These are phyloP conservation scores for Pyrrhia umbra DNA, from an alignment of 2,888 invertebrate species.

Conservation along the genomic window DNA sequence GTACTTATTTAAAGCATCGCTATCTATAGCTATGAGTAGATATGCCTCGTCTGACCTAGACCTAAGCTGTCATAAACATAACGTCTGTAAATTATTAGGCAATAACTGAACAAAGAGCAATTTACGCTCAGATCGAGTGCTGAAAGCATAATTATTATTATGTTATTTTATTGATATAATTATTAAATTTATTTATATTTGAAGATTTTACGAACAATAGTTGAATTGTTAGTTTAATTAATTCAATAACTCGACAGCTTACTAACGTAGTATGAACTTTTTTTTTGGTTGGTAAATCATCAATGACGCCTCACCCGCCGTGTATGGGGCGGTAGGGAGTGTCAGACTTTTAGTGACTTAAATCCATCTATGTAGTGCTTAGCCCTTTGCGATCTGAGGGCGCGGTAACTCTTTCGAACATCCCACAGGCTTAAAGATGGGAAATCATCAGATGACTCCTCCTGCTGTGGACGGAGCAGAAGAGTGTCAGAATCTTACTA, in stretches of 20 bases:
- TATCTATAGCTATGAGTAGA: background rate
- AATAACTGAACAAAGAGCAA: conserved; percentile 12
- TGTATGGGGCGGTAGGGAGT: too few species aligned
- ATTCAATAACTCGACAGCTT: background rate
- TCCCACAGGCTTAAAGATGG: too few species aligned
- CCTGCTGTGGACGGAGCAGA: too few species aligned
- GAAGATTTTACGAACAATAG: background rate
- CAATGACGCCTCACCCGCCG: too few species aligned
- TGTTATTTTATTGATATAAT: conserved; percentile 9
- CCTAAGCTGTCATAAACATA: background rate
- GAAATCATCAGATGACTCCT: too few species aligned
- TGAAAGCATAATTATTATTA: background rate
- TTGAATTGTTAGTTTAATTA: background rate
- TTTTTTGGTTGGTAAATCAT: too few species aligned
- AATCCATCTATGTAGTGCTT: too few species aligned
- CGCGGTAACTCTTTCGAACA: too few species aligned
- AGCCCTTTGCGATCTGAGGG: too few species aligned
- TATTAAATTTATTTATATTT: background rate
- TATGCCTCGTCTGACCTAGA: conserved; percentile 4
- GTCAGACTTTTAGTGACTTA: too few species aligned
- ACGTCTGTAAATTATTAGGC: conserved; percentile 11
- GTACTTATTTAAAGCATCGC: background rate
- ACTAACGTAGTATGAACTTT: too few species aligned
- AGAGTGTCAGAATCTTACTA: too few species aligned
- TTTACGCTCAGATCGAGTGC: background rate